Base-by-base conservation (phyloP, 2,797 vertebrate genomes). In the Setipinna tenuifilis region DNA sequence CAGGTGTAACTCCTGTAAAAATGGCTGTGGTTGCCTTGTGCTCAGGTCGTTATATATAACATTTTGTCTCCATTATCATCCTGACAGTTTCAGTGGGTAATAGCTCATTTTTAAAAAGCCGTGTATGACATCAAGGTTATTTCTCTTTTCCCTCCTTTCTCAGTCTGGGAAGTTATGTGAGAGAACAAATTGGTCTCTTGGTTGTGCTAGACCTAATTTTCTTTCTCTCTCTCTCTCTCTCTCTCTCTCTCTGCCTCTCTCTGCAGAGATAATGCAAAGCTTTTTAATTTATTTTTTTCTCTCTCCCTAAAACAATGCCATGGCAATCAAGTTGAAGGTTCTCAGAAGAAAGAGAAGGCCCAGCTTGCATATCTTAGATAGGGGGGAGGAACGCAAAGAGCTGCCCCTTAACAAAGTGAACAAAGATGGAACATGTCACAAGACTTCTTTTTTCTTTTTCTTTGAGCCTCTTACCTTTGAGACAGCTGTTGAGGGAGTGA, bases 361-460 rank as follows among this genome's bases (percentile, higher is more conserved):
- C 61, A 6, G 61, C 61, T 62, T 62, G 61, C n/a, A 25, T 62
- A 23, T 78, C 31, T 41, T 11, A 16, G 11, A 28, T 75, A 14
- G 31, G 62, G 28, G 62, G 3, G 62, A 41, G 5, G 35, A 41
- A 5, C 35, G 35, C 50, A 9, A 75, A 41, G 16, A 31, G 17
- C 31, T 44, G 71, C 17, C 35, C 17, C 35, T 81, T 2, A 25
- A 9, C 7, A 2, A 21, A 7, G 71, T 41, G 71, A 78, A 78
- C 68, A 71, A 78, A 78, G 80, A 57, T 85, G 82, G 65, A 35
- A 85, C 61, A 85, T 5, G 62, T 35, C 68, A 71, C 68, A 71
- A 71, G 68, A 3, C 17, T 71, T 6, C 23, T 6, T 71, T 78
- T 61, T 84, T 17, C 25, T 41, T 87, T 83, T 62, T 82, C 25